A percentile compares a stretch with the other conserved stretches of the same genome.
Evolutionary conservation across 2,797 vertebrate genomes (phyloP).

Genomic region (Notolabrus celidotus): DNA sequence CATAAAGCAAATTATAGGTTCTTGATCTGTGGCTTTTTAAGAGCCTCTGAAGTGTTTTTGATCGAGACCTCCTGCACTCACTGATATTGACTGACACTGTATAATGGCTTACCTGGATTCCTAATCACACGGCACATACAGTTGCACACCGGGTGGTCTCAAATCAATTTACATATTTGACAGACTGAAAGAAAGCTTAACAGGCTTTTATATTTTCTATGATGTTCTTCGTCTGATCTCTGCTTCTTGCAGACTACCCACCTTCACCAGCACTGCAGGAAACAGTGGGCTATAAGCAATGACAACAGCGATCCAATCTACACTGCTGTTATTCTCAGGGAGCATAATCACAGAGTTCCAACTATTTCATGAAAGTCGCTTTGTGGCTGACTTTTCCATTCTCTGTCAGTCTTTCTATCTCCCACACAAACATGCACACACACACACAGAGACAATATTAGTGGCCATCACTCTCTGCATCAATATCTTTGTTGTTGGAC

Average conservation of each 20-base stretch:
- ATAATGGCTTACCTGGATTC: constrained; percentile 23
- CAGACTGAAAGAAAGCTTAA: constrained; percentile 26
- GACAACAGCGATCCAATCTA: constrained; percentile 50
- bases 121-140: constrained; percentile 22
- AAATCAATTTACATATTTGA: constrained; percentile 40
- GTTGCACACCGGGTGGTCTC: constrained; percentile 12
- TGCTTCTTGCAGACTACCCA: constrained; percentile 38
- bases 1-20: not conserved
- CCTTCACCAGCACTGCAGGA: constrained; percentile 55
- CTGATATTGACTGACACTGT: constrained; percentile 21
- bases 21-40: constrained; percentile 18
- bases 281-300: constrained; percentile 45
- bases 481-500: not conserved
- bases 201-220: constrained; percentile 29
- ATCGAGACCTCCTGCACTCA: constrained; percentile 11
- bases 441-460: not conserved
- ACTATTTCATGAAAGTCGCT: constrained; percentile 31
- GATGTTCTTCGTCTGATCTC: constrained; percentile 39
- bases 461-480: constrained; percentile 7
- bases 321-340: constrained; percentile 31
- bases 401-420: constrained; percentile 1
- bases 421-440: not conserved
- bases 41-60: not conserved
- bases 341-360: constrained; percentile 52
- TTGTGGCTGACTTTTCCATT: constrained; percentile 23